A percentile compares a stretch with the other conserved stretches of the same genome.
phyloP scores from a whole-genome alignment of 2,113 vertebrate species.

The Lagopus leucura region DNA sequence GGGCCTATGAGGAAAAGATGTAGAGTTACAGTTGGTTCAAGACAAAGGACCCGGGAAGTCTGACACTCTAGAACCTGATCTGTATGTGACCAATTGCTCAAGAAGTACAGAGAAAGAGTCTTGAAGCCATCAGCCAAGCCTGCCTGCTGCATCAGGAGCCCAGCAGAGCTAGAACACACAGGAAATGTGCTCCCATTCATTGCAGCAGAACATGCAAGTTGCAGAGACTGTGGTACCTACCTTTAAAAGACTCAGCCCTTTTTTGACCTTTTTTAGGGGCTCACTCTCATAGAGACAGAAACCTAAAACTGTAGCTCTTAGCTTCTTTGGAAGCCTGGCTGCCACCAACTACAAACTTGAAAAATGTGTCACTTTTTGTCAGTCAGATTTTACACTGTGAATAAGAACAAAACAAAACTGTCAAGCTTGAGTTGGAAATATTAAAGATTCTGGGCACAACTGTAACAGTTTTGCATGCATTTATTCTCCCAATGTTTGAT shows the following conservation, averaged over 20 bases:
- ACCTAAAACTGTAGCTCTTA: neutral
- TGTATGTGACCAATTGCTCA: neutral
- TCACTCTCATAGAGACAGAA: neutral
- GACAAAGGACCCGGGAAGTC: neutral
- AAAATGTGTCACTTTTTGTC: neutral
- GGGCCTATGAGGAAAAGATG: neutral
- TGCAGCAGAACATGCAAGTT: neutral
- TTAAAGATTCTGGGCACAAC: neutral
- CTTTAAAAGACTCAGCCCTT: neutral
- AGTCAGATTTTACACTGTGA: neutral
- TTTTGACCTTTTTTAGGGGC: neutral
- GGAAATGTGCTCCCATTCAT: neutral
- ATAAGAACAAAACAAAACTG: neutral
- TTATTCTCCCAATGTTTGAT: neutral
- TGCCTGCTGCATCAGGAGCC: neutral
- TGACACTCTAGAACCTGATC: neutral
- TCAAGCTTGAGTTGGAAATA: neutral
- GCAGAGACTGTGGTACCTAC: accelerated
- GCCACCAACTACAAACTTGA: neutral
- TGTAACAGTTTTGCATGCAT: accelerated
- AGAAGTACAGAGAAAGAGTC: neutral
- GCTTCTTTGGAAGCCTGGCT: neutral
- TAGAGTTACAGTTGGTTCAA: neutral
- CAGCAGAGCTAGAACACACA: neutral
- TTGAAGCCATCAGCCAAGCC: neutral